Percentiles rank a stretch among this genome's conserved stretches.
These are phyloP conservation scores for Chalcosyrphus nemorum DNA, from an alignment of 2,888 invertebrate species.

Conservation along the genomic window DNA sequence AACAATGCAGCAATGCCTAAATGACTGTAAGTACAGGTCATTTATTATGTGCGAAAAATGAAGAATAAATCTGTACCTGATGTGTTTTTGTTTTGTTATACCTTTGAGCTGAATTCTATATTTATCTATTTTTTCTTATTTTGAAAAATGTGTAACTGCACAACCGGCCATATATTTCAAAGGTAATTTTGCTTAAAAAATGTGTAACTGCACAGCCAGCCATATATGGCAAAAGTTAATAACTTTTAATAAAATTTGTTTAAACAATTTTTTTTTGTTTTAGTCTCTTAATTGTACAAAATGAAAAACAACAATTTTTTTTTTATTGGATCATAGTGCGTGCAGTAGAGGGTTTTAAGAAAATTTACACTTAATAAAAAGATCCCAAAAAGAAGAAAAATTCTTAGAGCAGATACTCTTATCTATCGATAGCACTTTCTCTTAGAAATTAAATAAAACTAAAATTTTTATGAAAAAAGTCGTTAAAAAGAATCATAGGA, in stretches of 20 bases:
- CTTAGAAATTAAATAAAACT: too few relatives aligned
- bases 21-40: constrained; percentile 24
- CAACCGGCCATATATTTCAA: constrained; percentile 24
- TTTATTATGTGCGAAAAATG: constrained; percentile 26
- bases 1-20: constrained; percentile 22
- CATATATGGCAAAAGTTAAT: background rate
- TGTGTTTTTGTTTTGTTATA: constrained; percentile 7
- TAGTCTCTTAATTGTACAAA: background rate
- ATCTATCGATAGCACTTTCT: too few relatives aligned
- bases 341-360: background rate
- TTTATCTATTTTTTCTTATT: constrained; percentile 3
- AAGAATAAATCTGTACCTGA: background rate
- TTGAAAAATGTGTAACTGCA: constrained; percentile 25
- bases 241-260: background rate
- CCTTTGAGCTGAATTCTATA: background rate
- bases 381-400: too few relatives aligned
- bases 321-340: background rate
- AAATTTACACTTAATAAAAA: too few relatives aligned
- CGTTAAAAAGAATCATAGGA: too few relatives aligned
- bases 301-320: background rate
- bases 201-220: constrained; percentile 15
- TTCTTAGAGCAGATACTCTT: too few relatives aligned
- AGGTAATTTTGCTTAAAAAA: too few relatives aligned
- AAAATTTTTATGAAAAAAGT: too few relatives aligned
- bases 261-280: background rate